phyloP scores from a whole-genome alignment of 1,140 invertebrate species.

The Leptinotarsa defecta region DNA sequence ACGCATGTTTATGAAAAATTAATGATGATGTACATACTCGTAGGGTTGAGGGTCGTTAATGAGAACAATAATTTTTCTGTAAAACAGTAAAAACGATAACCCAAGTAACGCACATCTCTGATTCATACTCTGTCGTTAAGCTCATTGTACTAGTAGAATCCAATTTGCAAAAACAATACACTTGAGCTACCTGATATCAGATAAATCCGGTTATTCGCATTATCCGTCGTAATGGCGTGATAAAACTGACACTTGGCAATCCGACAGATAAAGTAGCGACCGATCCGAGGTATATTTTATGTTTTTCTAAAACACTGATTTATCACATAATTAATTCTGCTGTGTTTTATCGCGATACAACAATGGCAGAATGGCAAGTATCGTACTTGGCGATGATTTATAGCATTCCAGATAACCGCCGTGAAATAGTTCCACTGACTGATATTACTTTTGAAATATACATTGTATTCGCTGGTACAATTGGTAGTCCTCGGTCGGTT shows the following conservation, averaged over 20 bases:
- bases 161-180: conserved; percentile 8
- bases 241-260: conserved; percentile 2
- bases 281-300: neutral
- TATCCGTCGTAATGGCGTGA: neutral
- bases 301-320: conserved; percentile 15
- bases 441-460: conserved; percentile 5
- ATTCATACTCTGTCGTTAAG: no score
- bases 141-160: neutral
- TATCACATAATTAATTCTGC: conserved; percentile 18
- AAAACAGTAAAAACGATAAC: no score
- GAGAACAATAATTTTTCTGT: no score
- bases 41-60: no score
- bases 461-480: neutral
- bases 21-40: no score
- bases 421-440: conserved; percentile 2
- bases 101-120: no score
- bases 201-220: neutral
- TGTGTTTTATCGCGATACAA: conserved; percentile 6
- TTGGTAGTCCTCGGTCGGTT: neutral
- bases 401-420: conserved; percentile 8
- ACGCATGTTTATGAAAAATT: no score
- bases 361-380: neutral
- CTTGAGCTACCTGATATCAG: neutral
- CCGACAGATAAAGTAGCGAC: neutral
- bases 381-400: conserved; percentile 14